These are phyloP conservation scores for Muscicapa striata DNA, from an alignment of 2,797 vertebrate species.

Conservation along the genomic window DNA sequence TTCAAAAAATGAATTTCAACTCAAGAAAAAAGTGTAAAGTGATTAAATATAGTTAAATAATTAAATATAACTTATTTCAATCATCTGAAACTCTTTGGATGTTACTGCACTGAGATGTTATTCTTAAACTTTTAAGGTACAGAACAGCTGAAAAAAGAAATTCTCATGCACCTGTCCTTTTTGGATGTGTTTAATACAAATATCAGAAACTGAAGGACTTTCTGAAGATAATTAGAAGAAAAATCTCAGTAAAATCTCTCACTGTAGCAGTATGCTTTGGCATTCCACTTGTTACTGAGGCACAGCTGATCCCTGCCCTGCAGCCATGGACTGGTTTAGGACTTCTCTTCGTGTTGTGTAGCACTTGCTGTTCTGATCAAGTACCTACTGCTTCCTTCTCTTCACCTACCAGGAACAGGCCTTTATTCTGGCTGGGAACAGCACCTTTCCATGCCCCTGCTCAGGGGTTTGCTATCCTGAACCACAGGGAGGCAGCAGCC, in stretches of 20 bases:
- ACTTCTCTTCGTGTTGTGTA: background rate
- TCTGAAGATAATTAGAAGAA: background rate
- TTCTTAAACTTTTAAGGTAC: background rate
- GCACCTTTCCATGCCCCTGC: background rate
- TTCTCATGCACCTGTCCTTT: background rate
- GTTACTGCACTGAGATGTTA: background rate
- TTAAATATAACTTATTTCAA: background rate
- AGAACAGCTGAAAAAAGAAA: background rate
- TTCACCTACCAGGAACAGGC: background rate
- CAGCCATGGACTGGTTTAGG: background rate
- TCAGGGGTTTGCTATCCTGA: accelerated
- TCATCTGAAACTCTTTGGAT: background rate
- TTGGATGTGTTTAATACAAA: accelerated
- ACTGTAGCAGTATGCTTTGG: background rate
- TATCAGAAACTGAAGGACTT: background rate
- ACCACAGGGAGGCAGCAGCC: background rate
- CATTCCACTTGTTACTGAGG: background rate
- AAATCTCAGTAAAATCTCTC: background rate
- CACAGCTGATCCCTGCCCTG: accelerated
- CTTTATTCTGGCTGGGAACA: background rate
- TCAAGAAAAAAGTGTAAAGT: background rate
- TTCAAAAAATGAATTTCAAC: background rate
- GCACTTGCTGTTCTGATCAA: background rate
- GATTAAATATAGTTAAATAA: background rate
- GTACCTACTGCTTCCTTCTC: background rate